These are phyloP conservation scores for Melopsittacus undulatus DNA, from an alignment of 2,797 vertebrate genomes.

Conservation along the genomic window DNA sequence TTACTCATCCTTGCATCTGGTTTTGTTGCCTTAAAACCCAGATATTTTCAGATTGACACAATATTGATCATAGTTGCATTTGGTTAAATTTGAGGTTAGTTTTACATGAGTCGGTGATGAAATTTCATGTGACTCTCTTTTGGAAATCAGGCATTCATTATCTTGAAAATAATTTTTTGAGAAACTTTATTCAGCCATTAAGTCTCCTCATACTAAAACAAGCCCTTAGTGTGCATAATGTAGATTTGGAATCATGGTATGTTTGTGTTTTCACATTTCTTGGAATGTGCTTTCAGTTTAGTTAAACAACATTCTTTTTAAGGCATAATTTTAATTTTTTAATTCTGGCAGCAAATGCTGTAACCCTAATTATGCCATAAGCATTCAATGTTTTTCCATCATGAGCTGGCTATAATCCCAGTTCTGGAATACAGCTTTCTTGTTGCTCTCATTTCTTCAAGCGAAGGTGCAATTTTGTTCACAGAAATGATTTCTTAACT, in stretches of 20 bases:
- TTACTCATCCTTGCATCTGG: slow-evolving; percentile 50
- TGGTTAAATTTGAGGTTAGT: slow-evolving; percentile 55
- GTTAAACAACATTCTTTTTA: slow-evolving; percentile 45
- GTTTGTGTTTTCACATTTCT: slow-evolving; percentile 50
- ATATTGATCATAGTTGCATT: slow-evolving; percentile 51
- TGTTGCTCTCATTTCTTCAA: slow-evolving; percentile 6
- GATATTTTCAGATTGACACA: slow-evolving; percentile 51
- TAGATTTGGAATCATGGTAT: slow-evolving; percentile 24
- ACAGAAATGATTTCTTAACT: background rate
- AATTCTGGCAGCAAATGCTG: slow-evolving; percentile 35
- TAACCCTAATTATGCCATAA: slow-evolving; percentile 47
- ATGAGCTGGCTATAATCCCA: slow-evolving; percentile 44
- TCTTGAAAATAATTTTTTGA: slow-evolving; percentile 36
- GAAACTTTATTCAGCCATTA: slow-evolving; percentile 16
- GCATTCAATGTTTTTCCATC: slow-evolving; percentile 49
- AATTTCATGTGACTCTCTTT: slow-evolving; percentile 20
- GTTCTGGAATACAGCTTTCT: slow-evolving; percentile 42
- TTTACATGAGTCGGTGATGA: slow-evolving; percentile 46
- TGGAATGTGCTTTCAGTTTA: slow-evolving; percentile 60
- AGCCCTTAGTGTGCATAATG: background rate
- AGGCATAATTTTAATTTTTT: slow-evolving; percentile 36
- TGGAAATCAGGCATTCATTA: slow-evolving; percentile 51
- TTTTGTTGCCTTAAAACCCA: slow-evolving; percentile 53
- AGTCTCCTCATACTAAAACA: slow-evolving; percentile 47
- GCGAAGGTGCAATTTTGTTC: slow-evolving; percentile 26